Conservation (phyloP, 2,797 vertebrate species). For the Lepilemur septentrionalis region DNA sequence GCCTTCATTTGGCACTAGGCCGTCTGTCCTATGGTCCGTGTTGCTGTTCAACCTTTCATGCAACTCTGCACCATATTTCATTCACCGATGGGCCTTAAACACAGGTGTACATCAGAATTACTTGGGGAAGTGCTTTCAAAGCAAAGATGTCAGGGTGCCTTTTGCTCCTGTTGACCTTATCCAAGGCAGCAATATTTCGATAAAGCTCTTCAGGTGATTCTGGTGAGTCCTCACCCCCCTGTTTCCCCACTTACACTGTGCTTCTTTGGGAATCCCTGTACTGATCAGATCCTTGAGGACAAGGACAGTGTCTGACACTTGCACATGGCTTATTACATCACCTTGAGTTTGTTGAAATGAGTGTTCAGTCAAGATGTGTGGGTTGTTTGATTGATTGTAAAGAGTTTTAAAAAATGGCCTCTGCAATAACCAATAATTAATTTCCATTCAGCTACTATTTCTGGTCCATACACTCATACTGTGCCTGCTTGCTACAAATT, state of each 20-base stretch:
- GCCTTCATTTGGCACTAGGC: not conserved
- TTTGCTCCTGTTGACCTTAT: not conserved
- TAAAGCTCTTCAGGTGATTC: not conserved
- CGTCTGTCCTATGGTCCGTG: not conserved
- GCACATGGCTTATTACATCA: not conserved
- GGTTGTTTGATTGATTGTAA: not conserved
- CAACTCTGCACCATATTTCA: not conserved
- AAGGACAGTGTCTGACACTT: not conserved
- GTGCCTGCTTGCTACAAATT: not conserved
- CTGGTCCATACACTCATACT: not conserved
- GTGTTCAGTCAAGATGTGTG: not conserved
- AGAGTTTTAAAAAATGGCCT: not conserved
- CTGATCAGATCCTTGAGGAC: not conserved
- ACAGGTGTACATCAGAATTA: not conserved
- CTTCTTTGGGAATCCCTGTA: not conserved
- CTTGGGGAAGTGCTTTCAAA: not conserved
- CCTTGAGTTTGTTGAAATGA: not conserved
- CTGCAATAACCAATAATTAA: not conserved
- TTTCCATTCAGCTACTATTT: not conserved
- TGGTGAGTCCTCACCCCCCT: not conserved
- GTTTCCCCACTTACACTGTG: not conserved
- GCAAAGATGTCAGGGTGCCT: not conserved
- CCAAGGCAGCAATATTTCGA: not conserved
- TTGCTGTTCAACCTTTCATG: not conserved
- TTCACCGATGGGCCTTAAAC: not conserved